Percentiles rank a stretch among this genome's conserved stretches.
phyloP scores from a whole-genome alignment of 2,113 vertebrate species.

The Promerops cafer region DNA sequence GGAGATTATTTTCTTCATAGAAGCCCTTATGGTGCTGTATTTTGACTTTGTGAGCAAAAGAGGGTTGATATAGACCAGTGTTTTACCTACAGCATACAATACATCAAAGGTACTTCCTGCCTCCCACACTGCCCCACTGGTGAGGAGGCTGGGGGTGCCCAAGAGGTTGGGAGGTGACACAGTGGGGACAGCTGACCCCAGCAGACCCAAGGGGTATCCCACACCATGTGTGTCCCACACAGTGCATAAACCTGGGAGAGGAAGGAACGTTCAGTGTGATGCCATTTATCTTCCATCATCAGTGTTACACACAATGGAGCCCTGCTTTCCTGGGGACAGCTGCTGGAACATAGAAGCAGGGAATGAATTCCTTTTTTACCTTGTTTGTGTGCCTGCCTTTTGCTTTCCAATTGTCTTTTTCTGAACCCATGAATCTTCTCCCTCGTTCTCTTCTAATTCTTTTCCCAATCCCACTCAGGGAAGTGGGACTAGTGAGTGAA shows the following conservation, averaged over 20 bases:
- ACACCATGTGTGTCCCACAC: too few species aligned
- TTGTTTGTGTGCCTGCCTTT: not conserved
- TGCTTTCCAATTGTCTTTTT: not conserved
- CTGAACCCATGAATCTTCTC: not conserved
- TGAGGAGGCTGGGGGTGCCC: not conserved
- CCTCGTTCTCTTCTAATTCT: not conserved
- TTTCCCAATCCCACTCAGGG: not conserved
- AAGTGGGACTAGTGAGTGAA: fast-evolving
- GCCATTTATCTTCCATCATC: not conserved
- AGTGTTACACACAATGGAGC: fast-evolving
- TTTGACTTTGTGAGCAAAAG: not conserved
- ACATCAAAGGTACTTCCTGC: not conserved
- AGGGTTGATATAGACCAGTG: fast-evolving
- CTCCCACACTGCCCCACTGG: fast-evolving
- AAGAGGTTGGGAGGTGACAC: not conserved
- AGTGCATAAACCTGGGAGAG: not conserved
- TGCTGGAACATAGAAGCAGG: not conserved
- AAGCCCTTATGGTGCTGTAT: not conserved
- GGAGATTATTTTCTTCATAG: not conserved
- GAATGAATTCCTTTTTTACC: not conserved
- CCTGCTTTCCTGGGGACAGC: not conserved
- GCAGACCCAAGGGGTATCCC: not conserved
- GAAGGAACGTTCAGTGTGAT: fast-evolving
- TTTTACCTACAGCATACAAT: not conserved
- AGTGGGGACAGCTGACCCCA: not conserved